These are phyloP conservation scores for Alviniconcha marisindica DNA, from an alignment of 1,140 invertebrate species.

Conservation along the genomic window DNA sequence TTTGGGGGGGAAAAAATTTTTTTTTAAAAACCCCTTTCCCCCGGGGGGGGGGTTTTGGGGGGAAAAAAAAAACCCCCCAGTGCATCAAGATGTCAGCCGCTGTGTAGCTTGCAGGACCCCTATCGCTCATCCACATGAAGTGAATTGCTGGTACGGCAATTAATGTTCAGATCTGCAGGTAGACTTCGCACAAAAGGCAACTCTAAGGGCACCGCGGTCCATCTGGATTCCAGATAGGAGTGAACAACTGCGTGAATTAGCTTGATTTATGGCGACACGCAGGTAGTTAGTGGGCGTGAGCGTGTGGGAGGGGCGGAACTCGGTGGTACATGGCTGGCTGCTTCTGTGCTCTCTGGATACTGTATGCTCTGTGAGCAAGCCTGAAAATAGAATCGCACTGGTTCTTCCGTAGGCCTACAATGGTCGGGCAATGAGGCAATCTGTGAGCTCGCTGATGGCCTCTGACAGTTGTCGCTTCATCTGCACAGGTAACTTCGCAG, in stretches of 20 bases:
- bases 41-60: too few species aligned
- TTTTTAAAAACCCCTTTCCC: too few species aligned
- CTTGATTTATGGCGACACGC: constrained; percentile 90
- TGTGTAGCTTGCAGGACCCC: too few species aligned
- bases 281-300: constrained; percentile 86
- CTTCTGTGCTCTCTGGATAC: constrained; percentile 60
- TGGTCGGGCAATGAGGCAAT: constrained; percentile 73
- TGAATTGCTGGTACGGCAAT: too few species aligned
- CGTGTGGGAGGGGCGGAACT: constrained; percentile 85
- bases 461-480: constrained; percentile 24
- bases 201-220: too few species aligned
- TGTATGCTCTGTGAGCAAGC: constrained; percentile 58
- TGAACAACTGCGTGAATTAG: constrained; percentile 90
- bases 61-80: too few species aligned
- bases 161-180: too few species aligned
- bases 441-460: constrained; percentile 65
- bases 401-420: constrained; percentile 70
- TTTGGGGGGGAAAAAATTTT: too few species aligned
- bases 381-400: constrained; percentile 73
- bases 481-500: too few species aligned
- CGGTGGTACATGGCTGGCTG: constrained; percentile 62
- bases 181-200: too few species aligned
- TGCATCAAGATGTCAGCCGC: too few species aligned
- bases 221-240: constrained; percentile 95
- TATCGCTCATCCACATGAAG: too few species aligned